These are phyloP conservation scores for Phrynocephalus vlangalii DNA, from an alignment of 2,797 vertebrate species.

Conservation along the genomic window DNA sequence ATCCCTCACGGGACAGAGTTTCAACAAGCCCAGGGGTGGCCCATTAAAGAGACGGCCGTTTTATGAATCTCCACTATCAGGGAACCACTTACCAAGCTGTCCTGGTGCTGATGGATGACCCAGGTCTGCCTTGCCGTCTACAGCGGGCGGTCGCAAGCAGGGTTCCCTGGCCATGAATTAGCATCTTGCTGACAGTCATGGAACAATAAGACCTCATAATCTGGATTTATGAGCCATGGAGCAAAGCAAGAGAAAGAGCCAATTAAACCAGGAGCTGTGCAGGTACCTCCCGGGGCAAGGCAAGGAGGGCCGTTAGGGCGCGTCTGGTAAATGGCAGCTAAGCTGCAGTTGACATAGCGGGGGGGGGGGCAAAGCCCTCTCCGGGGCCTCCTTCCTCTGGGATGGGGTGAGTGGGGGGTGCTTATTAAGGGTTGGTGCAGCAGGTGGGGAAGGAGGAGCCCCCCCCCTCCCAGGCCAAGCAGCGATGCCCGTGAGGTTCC, in stretches of 20 bases:
- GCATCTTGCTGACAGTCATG: constrained; percentile 58
- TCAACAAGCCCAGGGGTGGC: constrained; percentile 78
- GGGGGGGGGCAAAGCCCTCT: too few species aligned
- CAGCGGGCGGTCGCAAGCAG: constrained; percentile 20
- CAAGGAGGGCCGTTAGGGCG: too few species aligned
- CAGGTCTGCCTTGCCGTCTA: constrained; percentile 61
- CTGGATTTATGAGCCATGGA: constrained; percentile 51
- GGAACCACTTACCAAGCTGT: constrained; percentile 59
- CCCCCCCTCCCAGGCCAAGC: too few species aligned
- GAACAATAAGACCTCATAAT: constrained; percentile 39
- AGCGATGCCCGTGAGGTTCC: too few species aligned
- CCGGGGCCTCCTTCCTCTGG: background rate
- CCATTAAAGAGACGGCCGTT: constrained; percentile 78
- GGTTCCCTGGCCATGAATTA: constrained; percentile 58
- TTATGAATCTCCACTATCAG: constrained; percentile 61
- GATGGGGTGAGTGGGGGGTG: too few species aligned
- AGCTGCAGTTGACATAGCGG: background rate
- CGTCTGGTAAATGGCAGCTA: background rate
- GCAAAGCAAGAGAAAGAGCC: constrained; percentile 37
- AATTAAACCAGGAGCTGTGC: constrained; percentile 9
- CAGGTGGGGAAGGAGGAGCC: background rate
- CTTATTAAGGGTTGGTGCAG: too few species aligned
- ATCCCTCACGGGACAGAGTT: constrained; percentile 77
- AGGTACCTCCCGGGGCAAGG: background rate
- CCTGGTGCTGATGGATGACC: constrained; percentile 60